A percentile compares a stretch with the other conserved stretches of the same genome.
Evolutionary conservation across 2,113 vertebrate genomes (phyloP).

Genomic region (Chaetorhynchus papuensis): DNA sequence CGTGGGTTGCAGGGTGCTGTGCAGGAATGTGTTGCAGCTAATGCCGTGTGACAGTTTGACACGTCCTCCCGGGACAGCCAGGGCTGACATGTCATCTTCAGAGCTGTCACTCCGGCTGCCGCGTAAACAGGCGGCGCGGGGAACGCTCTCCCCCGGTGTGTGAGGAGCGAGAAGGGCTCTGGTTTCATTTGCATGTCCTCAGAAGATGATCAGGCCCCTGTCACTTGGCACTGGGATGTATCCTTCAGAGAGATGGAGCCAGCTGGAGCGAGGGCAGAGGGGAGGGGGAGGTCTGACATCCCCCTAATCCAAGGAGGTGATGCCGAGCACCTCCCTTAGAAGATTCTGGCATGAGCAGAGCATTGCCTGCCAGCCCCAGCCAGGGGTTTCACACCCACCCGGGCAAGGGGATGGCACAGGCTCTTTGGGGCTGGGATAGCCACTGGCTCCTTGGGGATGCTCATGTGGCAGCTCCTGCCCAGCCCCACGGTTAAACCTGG

Average conservation of each 20-base stretch:
- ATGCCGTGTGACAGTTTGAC: conserved; percentile 32
- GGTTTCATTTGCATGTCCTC: neutral
- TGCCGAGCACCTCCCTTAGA: neutral
- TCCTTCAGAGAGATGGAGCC: neutral
- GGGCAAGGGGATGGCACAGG: neutral
- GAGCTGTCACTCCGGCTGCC: neutral
- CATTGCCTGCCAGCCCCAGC: neutral
- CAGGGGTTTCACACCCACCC: neutral
- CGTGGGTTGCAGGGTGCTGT: neutral
- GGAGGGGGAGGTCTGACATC: neutral
- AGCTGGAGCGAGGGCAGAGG: neutral
- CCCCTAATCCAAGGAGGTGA: neutral
- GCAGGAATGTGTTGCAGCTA: neutral
- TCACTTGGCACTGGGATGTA: neutral
- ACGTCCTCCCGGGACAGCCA: neutral
- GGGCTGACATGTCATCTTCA: neutral
- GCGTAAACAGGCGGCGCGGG: neutral
- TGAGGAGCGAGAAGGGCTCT: neutral
- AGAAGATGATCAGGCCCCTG: neutral
- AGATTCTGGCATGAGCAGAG: neutral
- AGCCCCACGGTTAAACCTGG: neutral
- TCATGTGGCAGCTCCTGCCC: neutral
- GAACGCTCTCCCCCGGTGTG: neutral
- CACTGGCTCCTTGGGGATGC: neutral
- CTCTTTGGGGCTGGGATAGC: neutral